phyloP scores from a whole-genome alignment of 2,113 vertebrate genomes.

The Ammospiza nelsoni region DNA sequence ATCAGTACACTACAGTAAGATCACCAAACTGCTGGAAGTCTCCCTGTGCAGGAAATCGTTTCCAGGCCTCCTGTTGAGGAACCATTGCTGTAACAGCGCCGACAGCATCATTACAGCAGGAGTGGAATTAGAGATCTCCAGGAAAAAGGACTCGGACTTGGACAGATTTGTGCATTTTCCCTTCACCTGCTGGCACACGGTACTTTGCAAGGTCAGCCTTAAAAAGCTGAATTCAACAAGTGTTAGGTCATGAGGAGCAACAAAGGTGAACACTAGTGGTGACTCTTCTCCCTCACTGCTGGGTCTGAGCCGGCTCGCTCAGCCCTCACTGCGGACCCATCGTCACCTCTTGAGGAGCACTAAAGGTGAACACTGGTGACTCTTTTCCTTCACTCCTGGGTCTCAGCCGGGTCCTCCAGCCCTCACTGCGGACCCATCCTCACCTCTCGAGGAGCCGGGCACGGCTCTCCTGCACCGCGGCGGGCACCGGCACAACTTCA shows the following conservation, averaged over 20 bases:
- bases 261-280: accelerated
- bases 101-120: neutral
- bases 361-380: accelerated
- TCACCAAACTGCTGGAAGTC: neutral
- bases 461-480: neutral
- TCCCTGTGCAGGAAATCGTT: neutral
- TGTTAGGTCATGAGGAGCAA: neutral
- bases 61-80: neutral
- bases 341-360: neutral
- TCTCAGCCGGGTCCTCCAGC: neutral
- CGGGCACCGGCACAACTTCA: neutral
- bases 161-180: accelerated
- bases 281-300: neutral
- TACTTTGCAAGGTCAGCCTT: neutral
- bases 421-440: neutral
- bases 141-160: neutral
- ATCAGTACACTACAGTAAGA: neutral
- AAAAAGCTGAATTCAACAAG: neutral
- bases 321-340: neutral
- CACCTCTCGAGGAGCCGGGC: neutral
- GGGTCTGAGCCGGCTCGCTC: neutral
- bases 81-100: neutral
- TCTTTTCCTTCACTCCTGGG: neutral
- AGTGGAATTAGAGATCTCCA: neutral
- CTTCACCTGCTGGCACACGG: neutral